Evolutionary conservation across 2,797 vertebrate species (phyloP), one percentile per base, ranked within the genome.

Genomic region (Sebastes kiyomatsui): DNA sequence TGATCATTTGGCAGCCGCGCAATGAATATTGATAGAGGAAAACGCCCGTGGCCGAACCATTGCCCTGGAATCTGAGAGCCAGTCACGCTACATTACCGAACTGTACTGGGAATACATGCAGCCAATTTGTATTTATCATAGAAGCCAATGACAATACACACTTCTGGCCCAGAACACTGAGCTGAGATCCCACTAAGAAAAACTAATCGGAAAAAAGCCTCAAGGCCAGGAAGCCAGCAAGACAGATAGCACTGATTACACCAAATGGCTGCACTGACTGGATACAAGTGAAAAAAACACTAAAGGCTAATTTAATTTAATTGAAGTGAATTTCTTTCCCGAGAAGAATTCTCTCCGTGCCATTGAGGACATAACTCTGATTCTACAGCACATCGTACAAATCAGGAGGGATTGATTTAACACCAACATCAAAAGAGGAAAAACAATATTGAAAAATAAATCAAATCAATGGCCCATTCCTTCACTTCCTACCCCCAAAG

Each of bases 191-290:
- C 81, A 66, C 69, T 4, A 71, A 76, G 67, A 87, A 82, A 88
- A 81, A 84, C 59, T 79, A 82, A 74, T 80, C 69, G 84, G 49
- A 85, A 90, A 46, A 83, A 81, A 77, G 69, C 81, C 83, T 75
- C 18, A 76, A 75, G 82, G 80, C 60, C 58, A 75, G 65, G 33
- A 74, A 81, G 84, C 54, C 84, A 88, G 77, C 33, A 80, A 92
- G 91, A 93, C 77, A 54, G 88, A 95, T 87, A 58, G 71, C 77
- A 61, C 81, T 85, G 89, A 92, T 93, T 91, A 87, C 59, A 76
- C 62, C 67, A 30, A 83, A 80, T 79, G 84, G 77, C 84, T 76
- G 81, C 54, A 72, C 58, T 75, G 68, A 72, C 81, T 67, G 72
- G 42, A 79, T 79, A 55, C 70, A 75, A 85, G 64, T 64, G 65